These are phyloP conservation scores for Eulemur mongoz DNA, from an alignment of 2,797 vertebrate genomes.

Conservation along the genomic window DNA sequence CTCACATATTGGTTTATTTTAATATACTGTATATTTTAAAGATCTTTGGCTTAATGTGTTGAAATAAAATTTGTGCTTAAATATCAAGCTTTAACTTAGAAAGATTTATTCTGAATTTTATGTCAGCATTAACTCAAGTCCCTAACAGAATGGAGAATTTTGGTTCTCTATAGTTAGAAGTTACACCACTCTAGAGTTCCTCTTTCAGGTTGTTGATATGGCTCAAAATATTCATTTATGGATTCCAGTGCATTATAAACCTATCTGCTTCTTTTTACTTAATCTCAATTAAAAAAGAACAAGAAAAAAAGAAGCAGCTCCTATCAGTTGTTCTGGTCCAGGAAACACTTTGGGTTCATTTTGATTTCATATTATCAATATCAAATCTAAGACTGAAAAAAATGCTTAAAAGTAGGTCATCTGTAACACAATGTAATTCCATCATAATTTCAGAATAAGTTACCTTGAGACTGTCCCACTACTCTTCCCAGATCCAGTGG, in stretches of 20 bases:
- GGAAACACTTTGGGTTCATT: slow-evolving; percentile 5
- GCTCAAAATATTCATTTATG: background rate
- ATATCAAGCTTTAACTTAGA: slow-evolving; percentile 31
- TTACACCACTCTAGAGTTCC: background rate
- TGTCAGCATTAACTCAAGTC: slow-evolving; percentile 20
- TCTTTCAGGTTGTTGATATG: background rate
- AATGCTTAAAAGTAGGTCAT: background rate
- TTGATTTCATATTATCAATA: background rate
- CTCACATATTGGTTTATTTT: background rate
- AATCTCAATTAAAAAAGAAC: background rate
- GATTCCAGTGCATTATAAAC: background rate
- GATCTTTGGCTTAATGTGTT: background rate
- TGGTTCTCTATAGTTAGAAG: background rate
- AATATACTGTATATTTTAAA: background rate
- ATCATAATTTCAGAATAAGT: slow-evolving; percentile 50
- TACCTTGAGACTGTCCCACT: slow-evolving; percentile 96
- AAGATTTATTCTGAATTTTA: slow-evolving; percentile 38
- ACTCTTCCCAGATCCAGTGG: slow-evolving; percentile 97
- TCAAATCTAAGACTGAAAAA: background rate
- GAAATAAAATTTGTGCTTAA: slow-evolving; percentile 46
- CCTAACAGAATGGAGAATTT: background rate
- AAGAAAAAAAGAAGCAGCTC: background rate
- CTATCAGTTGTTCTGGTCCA: background rate
- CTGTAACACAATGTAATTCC: background rate
- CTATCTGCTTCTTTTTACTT: slow-evolving; percentile 1